Percentiles rank a stretch among this genome's conserved stretches.
These are phyloP conservation scores for Poecilia velifera DNA, from an alignment of 2,797 vertebrate species.

Conservation along the genomic window DNA sequence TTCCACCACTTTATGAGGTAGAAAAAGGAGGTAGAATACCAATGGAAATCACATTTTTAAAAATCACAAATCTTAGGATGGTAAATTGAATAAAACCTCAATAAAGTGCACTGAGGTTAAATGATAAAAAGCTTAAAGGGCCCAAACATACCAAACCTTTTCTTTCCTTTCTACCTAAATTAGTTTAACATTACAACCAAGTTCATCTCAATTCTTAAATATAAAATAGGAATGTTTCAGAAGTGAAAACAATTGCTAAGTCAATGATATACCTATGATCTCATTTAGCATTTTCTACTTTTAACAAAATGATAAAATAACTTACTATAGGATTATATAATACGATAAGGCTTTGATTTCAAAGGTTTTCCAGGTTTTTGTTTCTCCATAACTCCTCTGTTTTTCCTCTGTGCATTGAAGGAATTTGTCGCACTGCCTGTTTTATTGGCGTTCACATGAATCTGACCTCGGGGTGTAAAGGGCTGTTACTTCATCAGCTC, in stretches of 20 bases:
- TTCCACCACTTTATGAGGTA: not conserved
- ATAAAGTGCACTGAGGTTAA: not conserved
- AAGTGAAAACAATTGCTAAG: slow-evolving; percentile 1
- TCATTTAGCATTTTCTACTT: not conserved
- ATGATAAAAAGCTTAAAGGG: not conserved
- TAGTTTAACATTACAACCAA: not conserved
- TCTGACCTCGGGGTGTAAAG: slow-evolving; percentile 72
- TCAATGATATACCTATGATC: not conserved
- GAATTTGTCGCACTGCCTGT: slow-evolving; percentile 55
- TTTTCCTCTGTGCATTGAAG: slow-evolving; percentile 35
- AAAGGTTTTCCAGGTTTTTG: not conserved
- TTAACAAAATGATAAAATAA: not conserved
- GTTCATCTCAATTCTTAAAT: not conserved
- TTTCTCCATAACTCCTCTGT: not conserved
- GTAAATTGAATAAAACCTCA: not conserved
- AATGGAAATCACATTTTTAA: not conserved
- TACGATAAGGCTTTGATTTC: not conserved
- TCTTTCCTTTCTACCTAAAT: not conserved
- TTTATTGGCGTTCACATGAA: slow-evolving; percentile 72
- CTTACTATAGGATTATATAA: not conserved
- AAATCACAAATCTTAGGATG: not conserved
- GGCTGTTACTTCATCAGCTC: slow-evolving; percentile 67
- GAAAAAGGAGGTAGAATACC: not conserved
- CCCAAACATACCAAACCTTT: not conserved
- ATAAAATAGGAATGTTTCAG: not conserved